Percentiles rank a stretch among this genome's conserved stretches.
Conservation (phyloP, 1,140 invertebrate species). For the Achatina immaculata region DNA sequence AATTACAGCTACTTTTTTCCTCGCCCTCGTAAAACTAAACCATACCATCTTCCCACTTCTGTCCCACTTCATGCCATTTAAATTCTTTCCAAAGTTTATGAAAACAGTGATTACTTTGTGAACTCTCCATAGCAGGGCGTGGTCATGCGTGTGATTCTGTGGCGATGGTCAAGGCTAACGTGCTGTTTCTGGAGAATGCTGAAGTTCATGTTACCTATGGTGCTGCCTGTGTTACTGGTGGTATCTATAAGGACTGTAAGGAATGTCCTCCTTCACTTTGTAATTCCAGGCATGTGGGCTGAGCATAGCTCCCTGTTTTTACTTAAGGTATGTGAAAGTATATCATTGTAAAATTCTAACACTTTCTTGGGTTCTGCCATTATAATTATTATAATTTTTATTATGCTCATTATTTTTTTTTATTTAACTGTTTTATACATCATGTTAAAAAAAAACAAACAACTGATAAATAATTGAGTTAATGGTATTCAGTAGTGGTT, state of each 20-base stretch:
- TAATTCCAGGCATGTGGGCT: conserved; percentile 32
- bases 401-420: neutral
- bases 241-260: conserved; percentile 32
- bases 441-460: no score
- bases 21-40: no score
- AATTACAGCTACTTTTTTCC: no score
- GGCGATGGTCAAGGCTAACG: neutral
- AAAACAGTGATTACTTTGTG: no score
- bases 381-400: neutral
- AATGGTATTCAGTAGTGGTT: no score
- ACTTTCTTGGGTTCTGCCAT: neutral
- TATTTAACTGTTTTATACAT: no score
- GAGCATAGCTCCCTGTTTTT: conserved; percentile 29
- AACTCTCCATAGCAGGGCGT: neutral
- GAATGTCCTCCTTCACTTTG: conserved; percentile 23
- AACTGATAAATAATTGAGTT: no score
- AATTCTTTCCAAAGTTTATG: no score
- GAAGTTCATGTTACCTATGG: neutral
- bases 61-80: no score
- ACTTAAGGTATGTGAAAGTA: conserved; percentile 1
- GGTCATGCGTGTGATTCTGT: conserved; percentile 3
- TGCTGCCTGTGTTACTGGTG: conserved; percentile 27
- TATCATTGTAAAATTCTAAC: no score
- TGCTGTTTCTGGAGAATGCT: neutral
- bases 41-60: no score